These are phyloP conservation scores for Drosophila bunnanda DNA, from an alignment of 2,888 invertebrate species.

Conservation along the genomic window DNA sequence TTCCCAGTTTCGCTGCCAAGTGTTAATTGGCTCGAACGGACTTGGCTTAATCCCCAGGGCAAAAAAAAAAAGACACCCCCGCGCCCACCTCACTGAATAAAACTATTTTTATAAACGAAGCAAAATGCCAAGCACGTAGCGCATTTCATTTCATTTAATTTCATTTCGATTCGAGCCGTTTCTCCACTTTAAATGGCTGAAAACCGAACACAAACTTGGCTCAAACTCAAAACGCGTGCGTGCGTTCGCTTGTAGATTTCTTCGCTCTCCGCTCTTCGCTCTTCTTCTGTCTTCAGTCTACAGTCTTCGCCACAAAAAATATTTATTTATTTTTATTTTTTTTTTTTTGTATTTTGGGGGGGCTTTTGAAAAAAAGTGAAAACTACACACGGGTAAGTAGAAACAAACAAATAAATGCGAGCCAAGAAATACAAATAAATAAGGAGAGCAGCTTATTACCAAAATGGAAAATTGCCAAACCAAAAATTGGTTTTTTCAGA, in stretches of 20 bases:
- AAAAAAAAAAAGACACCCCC: conserved; percentile 15
- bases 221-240: conserved; percentile 49
- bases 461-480: conserved; percentile 65
- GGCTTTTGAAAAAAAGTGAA: conserved; percentile 68
- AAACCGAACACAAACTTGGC: conserved; percentile 61
- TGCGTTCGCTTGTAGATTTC: conserved; percentile 45
- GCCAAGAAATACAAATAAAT: conserved; percentile 24
- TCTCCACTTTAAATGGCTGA: conserved; percentile 27
- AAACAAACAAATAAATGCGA: conserved; percentile 34
- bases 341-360: conserved; percentile 26
- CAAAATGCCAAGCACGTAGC: conserved; percentile 68
- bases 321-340: conserved; percentile 2
- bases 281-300: conserved; percentile 9
- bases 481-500: conserved; percentile 38
- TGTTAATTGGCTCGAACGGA: conserved; percentile 20
- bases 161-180: conserved; percentile 33
- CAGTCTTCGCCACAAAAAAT: conserved; percentile 42
- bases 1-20: conserved; percentile 5
- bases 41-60: conserved; percentile 17
- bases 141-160: conserved; percentile 66
- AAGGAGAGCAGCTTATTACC: conserved; percentile 41
- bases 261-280: background rate
- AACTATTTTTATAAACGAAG: conserved; percentile 36
- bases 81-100: background rate
- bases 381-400: conserved; percentile 40